These are phyloP conservation scores for Nymphalis polychloros DNA, from an alignment of 2,888 invertebrate species.

Conservation along the genomic window DNA sequence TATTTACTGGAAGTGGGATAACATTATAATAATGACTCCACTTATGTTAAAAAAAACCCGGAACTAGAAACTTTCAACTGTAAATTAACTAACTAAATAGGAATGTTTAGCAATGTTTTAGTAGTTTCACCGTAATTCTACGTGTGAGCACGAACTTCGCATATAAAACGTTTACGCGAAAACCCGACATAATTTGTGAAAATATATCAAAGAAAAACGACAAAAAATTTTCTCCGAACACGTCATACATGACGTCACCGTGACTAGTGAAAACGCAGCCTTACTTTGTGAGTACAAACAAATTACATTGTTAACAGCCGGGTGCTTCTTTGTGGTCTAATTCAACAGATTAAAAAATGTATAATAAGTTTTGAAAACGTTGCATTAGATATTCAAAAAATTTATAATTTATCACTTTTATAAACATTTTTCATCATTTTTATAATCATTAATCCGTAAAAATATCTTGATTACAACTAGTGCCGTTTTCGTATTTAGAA, in stretches of 20 bases:
- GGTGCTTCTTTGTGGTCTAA: constrained; percentile 19
- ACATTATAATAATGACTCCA: no score
- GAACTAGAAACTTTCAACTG: not conserved
- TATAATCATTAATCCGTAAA: no score
- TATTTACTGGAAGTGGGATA: no score
- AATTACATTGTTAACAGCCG: constrained; percentile 23
- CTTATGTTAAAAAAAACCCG: no score
- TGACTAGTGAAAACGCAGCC: constrained; percentile 28
- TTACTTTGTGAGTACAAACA: constrained; percentile 9
- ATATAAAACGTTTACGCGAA: constrained; percentile 18
- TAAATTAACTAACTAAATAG: constrained; percentile 10
- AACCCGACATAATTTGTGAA: constrained; percentile 1
- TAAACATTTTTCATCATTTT: no score
- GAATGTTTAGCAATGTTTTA: constrained; percentile 1
- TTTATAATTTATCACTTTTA: no score
- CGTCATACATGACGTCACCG: constrained; percentile 35
- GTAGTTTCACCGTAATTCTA: constrained; percentile 28
- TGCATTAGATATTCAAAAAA: no score
- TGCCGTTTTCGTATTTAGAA: no score
- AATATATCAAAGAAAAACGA: constrained; percentile 17
- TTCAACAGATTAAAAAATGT: not conserved
- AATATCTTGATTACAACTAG: no score
- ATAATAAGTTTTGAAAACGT: no score
- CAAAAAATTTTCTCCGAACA: constrained; percentile 27
- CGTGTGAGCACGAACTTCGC: constrained; percentile 11